Percentiles rank a stretch among this genome's conserved stretches.
phyloP scores from a whole-genome alignment of 1,140 invertebrate species.

The Himalopsyche phryganea region DNA sequence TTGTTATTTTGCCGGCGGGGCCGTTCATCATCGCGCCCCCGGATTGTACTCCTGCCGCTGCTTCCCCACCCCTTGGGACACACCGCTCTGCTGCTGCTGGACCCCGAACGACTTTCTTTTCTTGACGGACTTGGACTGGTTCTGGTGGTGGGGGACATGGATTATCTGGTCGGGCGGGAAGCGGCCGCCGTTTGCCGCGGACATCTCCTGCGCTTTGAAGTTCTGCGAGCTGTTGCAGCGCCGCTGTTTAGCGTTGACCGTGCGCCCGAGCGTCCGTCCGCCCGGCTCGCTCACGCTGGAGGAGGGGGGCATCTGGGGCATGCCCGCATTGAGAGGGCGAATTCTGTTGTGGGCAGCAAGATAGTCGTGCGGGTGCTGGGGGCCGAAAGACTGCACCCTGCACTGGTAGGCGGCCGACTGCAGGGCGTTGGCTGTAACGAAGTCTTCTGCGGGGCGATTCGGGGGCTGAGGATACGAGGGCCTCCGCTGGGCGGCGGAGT shows the following conservation, averaged over 20 bases:
- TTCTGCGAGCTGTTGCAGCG: conserved; percentile 26
- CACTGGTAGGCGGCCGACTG: not conserved
- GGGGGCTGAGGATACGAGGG: not conserved
- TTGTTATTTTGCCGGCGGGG: too few species aligned
- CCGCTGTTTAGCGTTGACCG: conserved; percentile 23
- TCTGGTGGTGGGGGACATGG: not conserved
- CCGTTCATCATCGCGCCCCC: too few species aligned
- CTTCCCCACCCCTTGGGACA: too few species aligned
- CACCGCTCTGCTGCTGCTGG: too few species aligned
- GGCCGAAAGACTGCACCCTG: not conserved
- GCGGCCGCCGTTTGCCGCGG: conserved; percentile 4
- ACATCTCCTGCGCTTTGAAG: conserved; percentile 6
- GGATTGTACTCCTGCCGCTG: too few species aligned
- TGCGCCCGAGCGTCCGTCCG: conserved; percentile 12
- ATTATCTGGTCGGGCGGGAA: conserved; percentile 17
- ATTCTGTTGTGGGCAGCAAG: conserved; percentile 11
- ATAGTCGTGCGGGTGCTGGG: conserved; percentile 7
- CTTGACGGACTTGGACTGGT: conserved; percentile 11
- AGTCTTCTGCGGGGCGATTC: not conserved
- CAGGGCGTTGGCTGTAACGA: not conserved
- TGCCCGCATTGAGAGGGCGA: not conserved
- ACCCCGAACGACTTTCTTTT: conserved; percentile 25
- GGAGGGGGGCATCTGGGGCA: conserved; percentile 12
- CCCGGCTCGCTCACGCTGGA: conserved; percentile 28
- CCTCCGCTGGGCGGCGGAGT: not conserved